Conservation (phyloP, 2,888 invertebrate genomes). For the Chromoteleia sp. region DNA sequence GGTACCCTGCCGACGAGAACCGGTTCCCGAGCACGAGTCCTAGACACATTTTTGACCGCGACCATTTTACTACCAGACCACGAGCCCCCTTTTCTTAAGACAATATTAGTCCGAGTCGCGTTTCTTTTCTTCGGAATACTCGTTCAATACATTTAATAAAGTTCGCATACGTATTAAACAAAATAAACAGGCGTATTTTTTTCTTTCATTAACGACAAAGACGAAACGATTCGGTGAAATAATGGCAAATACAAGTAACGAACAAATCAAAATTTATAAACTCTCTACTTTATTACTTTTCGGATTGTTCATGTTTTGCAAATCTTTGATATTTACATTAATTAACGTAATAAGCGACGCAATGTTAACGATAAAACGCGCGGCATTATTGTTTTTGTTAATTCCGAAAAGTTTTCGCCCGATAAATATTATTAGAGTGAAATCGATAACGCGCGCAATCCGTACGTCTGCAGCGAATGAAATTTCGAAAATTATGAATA, state of each 20-base stretch:
- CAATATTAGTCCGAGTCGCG: constrained; percentile 7
- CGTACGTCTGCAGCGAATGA: constrained; percentile 34
- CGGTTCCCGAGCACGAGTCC: constrained; percentile 66
- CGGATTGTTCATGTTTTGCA: not conserved
- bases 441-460: constrained; percentile 48
- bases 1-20: constrained; percentile 60
- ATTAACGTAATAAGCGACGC: not conserved
- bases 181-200: too few relatives aligned
- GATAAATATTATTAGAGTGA: constrained; percentile 55
- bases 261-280: too few relatives aligned
- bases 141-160: too few relatives aligned
- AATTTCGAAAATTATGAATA: constrained; percentile 59
- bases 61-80: constrained; percentile 57
- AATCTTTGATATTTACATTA: not conserved
- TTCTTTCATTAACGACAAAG: too few relatives aligned
- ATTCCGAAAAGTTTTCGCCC: constrained; percentile 30
- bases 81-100: constrained; percentile 56
- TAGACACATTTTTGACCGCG: constrained; percentile 65
- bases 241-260: too few relatives aligned
- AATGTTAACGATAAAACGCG: not conserved
- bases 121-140: not conserved
- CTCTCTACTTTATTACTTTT: too few relatives aligned
- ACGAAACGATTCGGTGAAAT: too few relatives aligned
- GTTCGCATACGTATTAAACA: too few relatives aligned
- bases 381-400: constrained; percentile 13